Evolutionary conservation across 64 coral and sea anemone genomes (phyloP), one percentile per base, ranked within the genome.

Genomic region (Orbicella faveolata): DNA sequence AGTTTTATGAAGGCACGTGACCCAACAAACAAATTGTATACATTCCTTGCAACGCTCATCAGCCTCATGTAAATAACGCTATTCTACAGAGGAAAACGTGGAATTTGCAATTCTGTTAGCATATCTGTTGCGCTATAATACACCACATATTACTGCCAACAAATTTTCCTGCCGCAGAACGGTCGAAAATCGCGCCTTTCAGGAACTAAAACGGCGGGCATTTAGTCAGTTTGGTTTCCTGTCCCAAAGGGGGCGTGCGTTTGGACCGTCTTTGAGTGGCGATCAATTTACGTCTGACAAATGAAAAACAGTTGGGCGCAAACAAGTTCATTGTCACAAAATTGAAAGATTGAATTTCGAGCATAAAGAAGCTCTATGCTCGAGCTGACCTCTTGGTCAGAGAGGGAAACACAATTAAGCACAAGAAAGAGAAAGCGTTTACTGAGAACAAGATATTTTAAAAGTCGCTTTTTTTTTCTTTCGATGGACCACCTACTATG

Each of bases 311-410:
- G 82, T 73, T 72, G 64, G 61, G 18, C 64, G 82, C 63, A 85
- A 85, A 85, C 82, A 85, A 85, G 12, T 73, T 30, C 23, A 85
- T 85, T 85, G 82, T 85, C 82, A 85, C 37, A 73, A 41, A 85
- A 85, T 72, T 85, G 61, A 37, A 44, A 83, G 80, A 83, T 83
- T 83, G 61, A 34, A 68, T 67, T 83, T 67, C 34, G 6, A 23
- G 39, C 41, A 72, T 81, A 81, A 81, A 26, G 19, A n/a, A 62
- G 82, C 20, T n/a, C 21, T 52, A 11, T 73, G 21, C 0, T 48
- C 44, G 82, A 39, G 39, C 12, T 70, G 63, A 70, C 39, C 36
- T 73, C 39, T 85, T 33, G 21, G 21, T 21, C 4, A n/a, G 19
- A 15, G 34, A 35, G 33, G 75, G 6, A 0, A 77, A 48, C 36